Conservation (phyloP, 1,140 invertebrate genomes). For the Eriocheir sinensis region DNA sequence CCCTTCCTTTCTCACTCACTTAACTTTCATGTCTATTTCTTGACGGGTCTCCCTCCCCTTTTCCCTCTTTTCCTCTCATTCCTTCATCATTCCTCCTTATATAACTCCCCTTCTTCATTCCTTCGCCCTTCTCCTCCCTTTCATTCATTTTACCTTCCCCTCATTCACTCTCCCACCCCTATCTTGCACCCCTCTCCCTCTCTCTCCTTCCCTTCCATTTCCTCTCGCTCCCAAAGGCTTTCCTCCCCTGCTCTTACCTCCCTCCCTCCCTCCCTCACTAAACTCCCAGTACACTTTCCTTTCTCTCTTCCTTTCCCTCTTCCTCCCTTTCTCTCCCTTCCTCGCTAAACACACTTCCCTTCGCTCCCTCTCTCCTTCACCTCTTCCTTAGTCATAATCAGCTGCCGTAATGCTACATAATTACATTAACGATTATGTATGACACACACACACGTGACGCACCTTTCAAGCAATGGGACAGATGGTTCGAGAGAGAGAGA, state of each 20-base stretch:
- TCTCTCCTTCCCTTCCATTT: neutral
- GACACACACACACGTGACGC: neutral
- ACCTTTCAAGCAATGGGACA: neutral
- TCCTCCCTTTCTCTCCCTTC: neutral
- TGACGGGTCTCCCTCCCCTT: neutral
- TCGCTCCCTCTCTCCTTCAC: neutral
- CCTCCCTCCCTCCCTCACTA: neutral
- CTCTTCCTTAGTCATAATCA: neutral
- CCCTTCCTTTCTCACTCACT: neutral
- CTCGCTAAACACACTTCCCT: too few species aligned
- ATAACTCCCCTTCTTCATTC: too few species aligned
- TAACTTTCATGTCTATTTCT: too few species aligned
- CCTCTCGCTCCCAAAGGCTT: neutral
- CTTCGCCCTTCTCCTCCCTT: neutral
- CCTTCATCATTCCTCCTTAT: too few species aligned
- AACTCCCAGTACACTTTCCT: too few species aligned
- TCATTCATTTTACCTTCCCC: too few species aligned
- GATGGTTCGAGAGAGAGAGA: too few species aligned
- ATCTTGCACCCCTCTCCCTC: too few species aligned
- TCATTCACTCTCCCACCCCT: neutral
- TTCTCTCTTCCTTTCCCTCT: too few species aligned
- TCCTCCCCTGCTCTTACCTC: neutral
- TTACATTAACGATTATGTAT: slow-evolving; percentile 16
- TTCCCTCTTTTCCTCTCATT: neutral
- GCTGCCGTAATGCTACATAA: slow-evolving; percentile 4